These are phyloP conservation scores for Haliclona indistincta DNA, from an alignment of 37 sponge, comb jelly and placozoan genomes.

Conservation along the genomic window DNA sequence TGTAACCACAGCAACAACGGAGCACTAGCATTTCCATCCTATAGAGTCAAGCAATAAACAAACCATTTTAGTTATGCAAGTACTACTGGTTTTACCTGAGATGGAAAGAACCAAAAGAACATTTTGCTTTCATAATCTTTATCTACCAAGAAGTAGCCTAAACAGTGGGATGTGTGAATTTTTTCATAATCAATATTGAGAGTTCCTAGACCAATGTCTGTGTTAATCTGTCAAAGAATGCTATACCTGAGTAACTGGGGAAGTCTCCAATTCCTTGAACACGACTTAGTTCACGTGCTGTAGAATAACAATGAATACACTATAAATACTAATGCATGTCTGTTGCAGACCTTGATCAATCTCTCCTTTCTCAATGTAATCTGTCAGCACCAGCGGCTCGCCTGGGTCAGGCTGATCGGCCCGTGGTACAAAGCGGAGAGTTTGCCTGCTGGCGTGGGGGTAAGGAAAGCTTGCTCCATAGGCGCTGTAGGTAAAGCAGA, in stretches of 20 bases:
- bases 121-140: constrained; percentile 67
- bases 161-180: not conserved
- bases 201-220: not conserved
- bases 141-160: constrained; percentile 84
- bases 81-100: constrained; percentile 37
- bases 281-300: constrained; percentile 53
- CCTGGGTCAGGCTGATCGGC: constrained; percentile 53
- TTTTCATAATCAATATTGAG: no score
- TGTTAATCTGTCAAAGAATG: no score
- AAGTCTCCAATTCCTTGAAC: constrained; percentile 22
- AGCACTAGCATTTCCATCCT: constrained; percentile 30
- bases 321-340: constrained; percentile 1
- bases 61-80: not conserved
- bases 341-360: constrained; percentile 49
- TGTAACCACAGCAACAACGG: constrained; percentile 91
- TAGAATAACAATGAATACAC: constrained; percentile 1
- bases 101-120: constrained; percentile 94
- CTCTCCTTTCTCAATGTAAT: constrained; percentile 63
- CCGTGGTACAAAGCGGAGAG: not conserved
- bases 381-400: constrained; percentile 66
- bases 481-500: no score
- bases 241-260: constrained; percentile 38
- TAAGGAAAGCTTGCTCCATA: no score
- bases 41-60: not conserved
- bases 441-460: no score